A percentile compares a stretch with the other conserved stretches of the same genome.
These are phyloP conservation scores for Chelonia mydas DNA, from an alignment of 2,797 vertebrate species.

Conservation along the genomic window DNA sequence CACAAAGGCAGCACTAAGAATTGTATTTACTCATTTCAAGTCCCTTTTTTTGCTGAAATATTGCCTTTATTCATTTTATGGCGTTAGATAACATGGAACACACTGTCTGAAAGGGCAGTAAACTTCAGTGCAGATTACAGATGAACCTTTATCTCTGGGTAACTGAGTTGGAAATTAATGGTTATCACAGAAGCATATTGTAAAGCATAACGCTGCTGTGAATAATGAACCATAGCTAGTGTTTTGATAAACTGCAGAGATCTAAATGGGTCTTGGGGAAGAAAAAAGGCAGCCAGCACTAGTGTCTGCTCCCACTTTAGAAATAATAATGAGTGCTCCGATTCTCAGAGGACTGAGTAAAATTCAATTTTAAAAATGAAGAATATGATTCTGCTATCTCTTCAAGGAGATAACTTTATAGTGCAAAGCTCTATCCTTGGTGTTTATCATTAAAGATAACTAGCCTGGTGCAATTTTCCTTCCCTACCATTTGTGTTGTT, in stretches of 20 bases:
- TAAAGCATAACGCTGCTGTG: neutral
- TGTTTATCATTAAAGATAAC: slow-evolving; percentile 42
- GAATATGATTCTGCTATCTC: neutral
- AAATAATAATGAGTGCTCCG: slow-evolving; percentile 7
- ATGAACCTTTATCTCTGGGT: slow-evolving; percentile 52
- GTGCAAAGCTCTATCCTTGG: slow-evolving; percentile 30
- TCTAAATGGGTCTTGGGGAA: neutral
- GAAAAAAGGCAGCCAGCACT: neutral
- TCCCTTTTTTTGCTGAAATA: slow-evolving; percentile 35
- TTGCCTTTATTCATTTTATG: neutral
- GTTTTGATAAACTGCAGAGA: slow-evolving; percentile 64
- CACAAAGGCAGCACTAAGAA: neutral
- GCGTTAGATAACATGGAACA: neutral
- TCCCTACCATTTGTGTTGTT: neutral
- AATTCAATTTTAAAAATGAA: slow-evolving; percentile 46
- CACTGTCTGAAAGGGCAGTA: neutral
- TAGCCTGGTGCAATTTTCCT: slow-evolving; percentile 31
- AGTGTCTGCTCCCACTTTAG: slow-evolving; percentile 5
- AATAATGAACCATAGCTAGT: slow-evolving; percentile 20
- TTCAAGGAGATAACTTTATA: slow-evolving; percentile 22
- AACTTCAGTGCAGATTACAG: slow-evolving; percentile 49
- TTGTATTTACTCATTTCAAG: neutral
- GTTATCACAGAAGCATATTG: slow-evolving; percentile 7
- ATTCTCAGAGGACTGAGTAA: neutral
- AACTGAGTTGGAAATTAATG: slow-evolving; percentile 24